These are phyloP conservation scores for Tyrophagus putrescentiae DNA, from an alignment of 1,140 invertebrate species.

Conservation along the genomic window DNA sequence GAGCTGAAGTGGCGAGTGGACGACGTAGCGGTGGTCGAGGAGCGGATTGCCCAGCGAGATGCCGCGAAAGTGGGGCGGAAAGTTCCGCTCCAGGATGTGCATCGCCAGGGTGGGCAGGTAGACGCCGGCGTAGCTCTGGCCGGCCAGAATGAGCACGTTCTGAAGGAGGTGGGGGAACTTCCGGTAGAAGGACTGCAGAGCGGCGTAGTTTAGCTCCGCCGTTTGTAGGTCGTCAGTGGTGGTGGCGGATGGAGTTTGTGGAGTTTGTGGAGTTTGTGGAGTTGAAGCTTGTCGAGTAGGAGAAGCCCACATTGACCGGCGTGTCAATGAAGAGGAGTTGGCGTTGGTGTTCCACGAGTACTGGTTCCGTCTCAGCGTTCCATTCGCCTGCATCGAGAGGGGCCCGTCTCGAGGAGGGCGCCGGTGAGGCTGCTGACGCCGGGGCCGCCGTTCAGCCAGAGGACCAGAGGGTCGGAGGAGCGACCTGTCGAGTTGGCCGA, in stretches of 20 bases:
- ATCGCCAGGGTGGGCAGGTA: conserved; percentile 40
- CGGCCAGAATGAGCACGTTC: conserved; percentile 35
- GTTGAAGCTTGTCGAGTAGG: conserved; percentile 38
- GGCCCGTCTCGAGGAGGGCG: conserved; percentile 40
- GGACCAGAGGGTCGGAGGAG: conserved; percentile 39
- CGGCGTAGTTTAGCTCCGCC: conserved; percentile 36
- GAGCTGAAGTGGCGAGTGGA: too few relatives aligned
- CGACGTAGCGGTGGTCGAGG: too few relatives aligned
- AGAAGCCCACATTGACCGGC: conserved; percentile 43
- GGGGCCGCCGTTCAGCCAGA: conserved; percentile 44
- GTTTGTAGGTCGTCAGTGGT: conserved; percentile 37
- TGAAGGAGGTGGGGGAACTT: conserved; percentile 38
- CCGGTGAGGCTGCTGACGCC: conserved; percentile 41
- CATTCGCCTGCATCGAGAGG: conserved; percentile 33
- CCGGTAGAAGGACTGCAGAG: conserved; percentile 38
- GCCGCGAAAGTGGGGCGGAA: too few relatives aligned
- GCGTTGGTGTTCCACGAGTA: conserved; percentile 47
- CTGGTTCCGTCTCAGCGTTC: conserved; percentile 35
- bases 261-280: too few relatives aligned
- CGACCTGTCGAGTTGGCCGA: conserved; percentile 34
- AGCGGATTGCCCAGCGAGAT: too few relatives aligned
- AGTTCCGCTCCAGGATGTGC: too few relatives aligned
- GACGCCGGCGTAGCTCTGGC: conserved; percentile 38
- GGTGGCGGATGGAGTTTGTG: too few relatives aligned
- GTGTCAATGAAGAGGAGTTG: conserved; percentile 49